Evolutionary conservation across 1,140 invertebrate genomes (phyloP).

Genomic region (Zaprionus ghesquierei): DNA sequence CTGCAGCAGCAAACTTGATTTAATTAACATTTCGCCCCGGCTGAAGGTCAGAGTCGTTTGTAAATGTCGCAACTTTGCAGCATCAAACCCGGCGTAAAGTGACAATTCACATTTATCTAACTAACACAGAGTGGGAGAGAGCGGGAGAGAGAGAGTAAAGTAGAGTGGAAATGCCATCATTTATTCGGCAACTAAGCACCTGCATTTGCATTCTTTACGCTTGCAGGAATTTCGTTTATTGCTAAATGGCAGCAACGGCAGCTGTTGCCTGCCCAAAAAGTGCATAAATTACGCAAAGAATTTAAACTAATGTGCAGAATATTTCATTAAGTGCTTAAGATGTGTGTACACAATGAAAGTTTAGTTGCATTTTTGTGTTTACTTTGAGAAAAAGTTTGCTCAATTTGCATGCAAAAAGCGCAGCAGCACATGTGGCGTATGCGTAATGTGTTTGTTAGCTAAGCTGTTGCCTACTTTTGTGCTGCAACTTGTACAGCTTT

Average conservation of each 20-base stretch:
- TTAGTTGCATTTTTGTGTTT: neutral
- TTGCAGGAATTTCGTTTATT: neutral
- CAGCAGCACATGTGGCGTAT: slow-evolving; percentile 1
- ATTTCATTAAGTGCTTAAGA: neutral
- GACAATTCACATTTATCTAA: neutral
- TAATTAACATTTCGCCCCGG: slow-evolving; percentile 31
- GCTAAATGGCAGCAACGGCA: neutral
- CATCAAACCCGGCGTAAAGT: slow-evolving; percentile 8
- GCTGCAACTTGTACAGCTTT: neutral
- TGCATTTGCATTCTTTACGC: neutral
- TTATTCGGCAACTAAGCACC: neutral
- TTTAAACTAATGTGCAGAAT: neutral
- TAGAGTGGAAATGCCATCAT: neutral
- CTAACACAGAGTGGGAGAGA: neutral
- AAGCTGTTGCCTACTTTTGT: neutral
- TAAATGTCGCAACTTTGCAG: slow-evolving; percentile 16
- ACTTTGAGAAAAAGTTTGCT: neutral
- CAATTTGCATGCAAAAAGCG: neutral
- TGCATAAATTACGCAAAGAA: neutral
- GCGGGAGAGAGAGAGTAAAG: neutral
- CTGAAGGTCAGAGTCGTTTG: slow-evolving; percentile 15
- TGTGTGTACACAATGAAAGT: neutral
- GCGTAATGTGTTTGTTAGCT: neutral
- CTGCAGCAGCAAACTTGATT: slow-evolving; percentile 25
- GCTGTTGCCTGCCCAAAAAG: neutral